Evolutionary conservation across 2,888 invertebrate species (phyloP), one percentile per base, ranked within the genome.

Genomic region (Caenorhabditis sp.): DNA sequence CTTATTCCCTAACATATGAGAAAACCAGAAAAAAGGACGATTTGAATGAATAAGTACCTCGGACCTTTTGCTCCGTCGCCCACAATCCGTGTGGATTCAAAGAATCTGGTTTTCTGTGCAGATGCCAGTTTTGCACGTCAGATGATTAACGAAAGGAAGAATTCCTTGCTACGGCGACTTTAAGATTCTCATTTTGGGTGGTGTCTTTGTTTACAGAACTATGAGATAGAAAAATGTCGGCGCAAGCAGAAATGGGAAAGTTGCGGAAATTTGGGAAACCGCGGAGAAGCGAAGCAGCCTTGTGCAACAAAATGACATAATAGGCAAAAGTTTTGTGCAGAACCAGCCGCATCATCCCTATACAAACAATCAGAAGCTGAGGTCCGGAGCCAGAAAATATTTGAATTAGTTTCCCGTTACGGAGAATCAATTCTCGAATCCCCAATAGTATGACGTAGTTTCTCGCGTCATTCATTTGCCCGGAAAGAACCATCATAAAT

Each of bases 301-400:
- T 32, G n/a, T 72, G 72, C 72, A 72, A 64, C 74, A 64, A 67
- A 60, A 74, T 51, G 74, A 51, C 65, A 65, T 74, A 60, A 74
- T 60, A 74, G 72, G 47, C 56, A 9, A 56, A 74, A 74, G 37
- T 74, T 60, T 74, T 56, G 56, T 64, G 64, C 64, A 64, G 55
- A 61, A 44, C 13, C 44, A n/a, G 53, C 50, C 65, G 37, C 67
- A 65, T 58, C 64, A 65, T 65, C 28, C 55, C 76, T 76, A 76
- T 67, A 76, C 76, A 76, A 76, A 76, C 67, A 76, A 53, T 76
- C 65, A 47, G 35, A 74, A 74, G 56, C 64, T 51, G 62, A 55
- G 61, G 50, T 26, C 56, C 22, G 18, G 44, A 37, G 62, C 28
- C 28, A 26, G 37, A 28, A 40, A 20, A 24, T 26, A 60, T 18